phyloP scores from a whole-genome alignment of 2,113 vertebrate species.

The Eulemur macaco region DNA sequence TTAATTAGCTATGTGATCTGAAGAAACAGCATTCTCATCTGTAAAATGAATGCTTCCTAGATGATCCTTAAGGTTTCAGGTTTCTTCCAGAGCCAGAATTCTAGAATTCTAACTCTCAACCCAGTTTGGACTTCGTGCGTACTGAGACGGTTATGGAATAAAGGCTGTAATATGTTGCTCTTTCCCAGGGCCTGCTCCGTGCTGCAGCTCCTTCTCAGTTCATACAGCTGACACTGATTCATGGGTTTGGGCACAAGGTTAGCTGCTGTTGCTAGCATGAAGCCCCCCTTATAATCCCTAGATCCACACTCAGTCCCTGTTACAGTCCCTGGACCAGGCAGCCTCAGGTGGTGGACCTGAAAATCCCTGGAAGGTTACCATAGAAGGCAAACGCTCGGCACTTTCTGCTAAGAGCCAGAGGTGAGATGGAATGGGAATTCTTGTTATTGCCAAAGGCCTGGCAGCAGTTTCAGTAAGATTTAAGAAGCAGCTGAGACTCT shows the following conservation, averaged over 20 bases:
- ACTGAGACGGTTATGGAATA: background rate
- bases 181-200: background rate
- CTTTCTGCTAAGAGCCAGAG: background rate
- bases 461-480: background rate
- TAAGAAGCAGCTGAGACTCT: background rate
- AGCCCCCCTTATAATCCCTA: background rate
- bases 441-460: background rate
- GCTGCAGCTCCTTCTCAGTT: background rate
- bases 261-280: background rate
- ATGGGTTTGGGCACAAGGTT: background rate
- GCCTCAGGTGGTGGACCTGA: background rate
- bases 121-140: background rate
- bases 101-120: background rate
- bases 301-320: background rate
- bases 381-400: background rate
- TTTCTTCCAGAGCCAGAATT: background rate
- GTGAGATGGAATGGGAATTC: background rate
- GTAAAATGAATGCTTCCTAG: background rate
- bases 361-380: background rate
- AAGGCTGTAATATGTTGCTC: background rate
- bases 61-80: background rate
- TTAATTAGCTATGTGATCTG: background rate
- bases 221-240: background rate
- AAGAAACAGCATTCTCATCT: constrained; percentile 18
- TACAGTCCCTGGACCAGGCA: background rate